Evolutionary conservation across 2,113 vertebrate species (phyloP).

Genomic region (Apteryx mantelli): DNA sequence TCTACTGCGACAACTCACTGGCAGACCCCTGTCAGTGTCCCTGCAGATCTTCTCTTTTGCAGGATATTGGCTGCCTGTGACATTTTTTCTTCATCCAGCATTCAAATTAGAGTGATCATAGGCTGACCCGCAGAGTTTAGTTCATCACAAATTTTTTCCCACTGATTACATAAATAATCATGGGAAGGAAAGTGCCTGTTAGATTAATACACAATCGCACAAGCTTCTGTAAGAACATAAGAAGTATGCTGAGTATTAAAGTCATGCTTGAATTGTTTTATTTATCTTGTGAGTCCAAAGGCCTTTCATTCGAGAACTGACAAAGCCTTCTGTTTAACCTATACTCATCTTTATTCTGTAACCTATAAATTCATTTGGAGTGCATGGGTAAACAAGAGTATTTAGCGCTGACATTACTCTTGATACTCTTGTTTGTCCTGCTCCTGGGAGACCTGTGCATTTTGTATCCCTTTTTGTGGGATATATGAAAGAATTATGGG

Average conservation of each 20-base stretch:
- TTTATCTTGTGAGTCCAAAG: constrained; percentile 28
- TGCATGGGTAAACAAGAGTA: background rate
- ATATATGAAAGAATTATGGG: background rate
- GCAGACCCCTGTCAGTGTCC: background rate
- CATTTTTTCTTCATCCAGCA: constrained; percentile 41
- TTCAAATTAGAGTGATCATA: constrained; percentile 62
- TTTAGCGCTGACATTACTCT: background rate
- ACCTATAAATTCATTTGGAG: constrained; percentile 13
- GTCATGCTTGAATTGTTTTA: constrained; percentile 37
- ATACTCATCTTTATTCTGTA: constrained; percentile 24
- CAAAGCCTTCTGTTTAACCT: constrained; percentile 38
- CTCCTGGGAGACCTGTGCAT: background rate
- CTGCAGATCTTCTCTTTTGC: constrained; percentile 2
- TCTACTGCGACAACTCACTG: constrained; percentile 13
- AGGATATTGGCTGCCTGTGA: constrained; percentile 22
- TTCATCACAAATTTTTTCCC: constrained; percentile 39
- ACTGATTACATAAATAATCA: constrained; percentile 70
- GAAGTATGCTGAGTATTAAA: background rate
- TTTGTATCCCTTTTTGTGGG: background rate
- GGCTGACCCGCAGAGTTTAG: constrained; percentile 22
- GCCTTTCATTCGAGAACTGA: constrained; percentile 25
- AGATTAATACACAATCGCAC: constrained; percentile 32
- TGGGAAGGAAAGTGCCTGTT: constrained; percentile 15
- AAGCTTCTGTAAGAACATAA: constrained; percentile 30
- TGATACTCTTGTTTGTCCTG: background rate